Conservation (phyloP, 1,140 invertebrate species). For the Diprion similis region DNA sequence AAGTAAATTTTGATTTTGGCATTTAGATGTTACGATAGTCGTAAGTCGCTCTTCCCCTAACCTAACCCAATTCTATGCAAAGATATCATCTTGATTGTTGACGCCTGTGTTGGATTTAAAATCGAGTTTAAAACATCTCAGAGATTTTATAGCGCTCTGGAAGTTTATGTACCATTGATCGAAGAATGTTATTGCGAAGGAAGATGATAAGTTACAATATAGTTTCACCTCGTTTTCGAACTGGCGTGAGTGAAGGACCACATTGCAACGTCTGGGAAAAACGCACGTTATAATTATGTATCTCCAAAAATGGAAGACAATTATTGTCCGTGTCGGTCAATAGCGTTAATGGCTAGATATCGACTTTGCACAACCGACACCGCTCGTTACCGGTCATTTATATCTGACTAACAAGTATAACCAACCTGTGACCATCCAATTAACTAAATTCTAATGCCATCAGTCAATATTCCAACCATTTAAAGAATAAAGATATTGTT, state of each 20-base stretch:
- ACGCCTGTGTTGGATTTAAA: not conserved
- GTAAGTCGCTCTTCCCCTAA: too few species aligned
- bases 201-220: too few species aligned
- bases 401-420: not conserved
- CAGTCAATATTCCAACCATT: too few species aligned
- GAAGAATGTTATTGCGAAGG: too few species aligned
- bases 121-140: not conserved
- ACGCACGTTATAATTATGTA: not conserved
- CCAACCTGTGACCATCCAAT: too few species aligned
- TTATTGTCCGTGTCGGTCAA: constrained; percentile 10
- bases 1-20: too few species aligned
- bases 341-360: constrained; percentile 8
- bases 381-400: not conserved
- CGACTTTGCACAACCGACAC: not conserved
- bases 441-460: too few species aligned
- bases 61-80: too few species aligned
- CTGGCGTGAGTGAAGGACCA: not conserved
- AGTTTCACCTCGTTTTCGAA: too few species aligned
- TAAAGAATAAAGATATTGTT: too few species aligned
- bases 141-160: not conserved
- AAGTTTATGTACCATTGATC: too few species aligned
- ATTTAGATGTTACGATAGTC: too few species aligned
- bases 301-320: constrained; percentile 13
- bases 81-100: not conserved
- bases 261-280: not conserved